phyloP scores from a whole-genome alignment of 2,888 invertebrate genomes.

The Sturmia bella region DNA sequence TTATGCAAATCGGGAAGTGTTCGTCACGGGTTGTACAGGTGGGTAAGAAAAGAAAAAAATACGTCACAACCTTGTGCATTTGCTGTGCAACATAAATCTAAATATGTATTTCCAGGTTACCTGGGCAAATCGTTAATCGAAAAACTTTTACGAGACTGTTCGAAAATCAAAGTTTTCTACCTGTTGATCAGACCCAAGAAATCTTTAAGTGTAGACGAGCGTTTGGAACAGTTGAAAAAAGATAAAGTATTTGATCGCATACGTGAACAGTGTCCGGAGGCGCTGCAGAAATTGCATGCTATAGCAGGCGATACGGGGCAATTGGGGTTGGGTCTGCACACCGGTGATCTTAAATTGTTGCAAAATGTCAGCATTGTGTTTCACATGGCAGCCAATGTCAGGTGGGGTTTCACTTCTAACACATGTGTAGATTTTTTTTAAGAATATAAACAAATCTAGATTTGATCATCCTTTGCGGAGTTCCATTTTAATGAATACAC shows the following conservation, averaged over 20 bases:
- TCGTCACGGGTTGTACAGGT: conserved; percentile 91
- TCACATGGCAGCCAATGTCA: conserved; percentile 91
- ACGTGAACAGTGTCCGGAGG: conserved; percentile 83
- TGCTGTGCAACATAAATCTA: neutral
- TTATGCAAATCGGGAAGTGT: conserved; percentile 87
- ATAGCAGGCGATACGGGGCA: conserved; percentile 85
- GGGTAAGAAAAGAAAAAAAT: conserved; percentile 70
- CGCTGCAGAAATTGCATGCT: conserved; percentile 85
- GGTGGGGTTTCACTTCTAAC: conserved; percentile 79
- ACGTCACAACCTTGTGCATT: neutral
- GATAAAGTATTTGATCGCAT: conserved; percentile 82
- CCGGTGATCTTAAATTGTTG: conserved; percentile 82
- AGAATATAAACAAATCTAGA: conserved; percentile 82
- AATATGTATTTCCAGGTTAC: conserved; percentile 85
- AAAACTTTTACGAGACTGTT: conserved; percentile 92
- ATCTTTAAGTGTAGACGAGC: conserved; percentile 85
- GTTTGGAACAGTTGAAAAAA: conserved; percentile 85
- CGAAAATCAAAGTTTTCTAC: conserved; percentile 88
- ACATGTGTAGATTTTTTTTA: no score
- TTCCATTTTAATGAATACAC: conserved; percentile 85
- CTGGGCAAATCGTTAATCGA: conserved; percentile 95
- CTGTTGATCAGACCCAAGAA: conserved; percentile 89
- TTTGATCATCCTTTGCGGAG: conserved; percentile 90
- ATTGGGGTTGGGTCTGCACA: conserved; percentile 84
- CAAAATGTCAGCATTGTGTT: conserved; percentile 87